These are phyloP conservation scores for Ctenoplectra terminalis DNA, from an alignment of 1,140 invertebrate genomes.

Conservation along the genomic window DNA sequence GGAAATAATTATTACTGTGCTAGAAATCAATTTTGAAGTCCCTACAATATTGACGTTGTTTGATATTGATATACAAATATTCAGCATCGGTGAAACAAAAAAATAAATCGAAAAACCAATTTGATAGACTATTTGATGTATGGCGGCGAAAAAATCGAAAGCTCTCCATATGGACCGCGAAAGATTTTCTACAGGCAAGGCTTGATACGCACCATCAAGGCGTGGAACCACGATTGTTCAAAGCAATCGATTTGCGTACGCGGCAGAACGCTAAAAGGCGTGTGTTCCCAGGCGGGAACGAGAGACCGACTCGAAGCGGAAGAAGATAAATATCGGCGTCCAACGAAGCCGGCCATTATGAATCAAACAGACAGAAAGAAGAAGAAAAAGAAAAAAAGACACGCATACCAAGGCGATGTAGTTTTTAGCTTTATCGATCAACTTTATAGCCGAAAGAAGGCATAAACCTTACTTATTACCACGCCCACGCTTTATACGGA, in stretches of 20 bases:
- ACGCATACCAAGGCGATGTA: slow-evolving; percentile 12
- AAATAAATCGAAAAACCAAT: too few species aligned
- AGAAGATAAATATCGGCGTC: slow-evolving; percentile 51
- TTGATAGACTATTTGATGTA: too few species aligned
- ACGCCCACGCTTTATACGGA: slow-evolving; percentile 62
- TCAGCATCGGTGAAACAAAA: too few species aligned
- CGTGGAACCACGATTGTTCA: background rate
- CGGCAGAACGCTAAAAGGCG: background rate
- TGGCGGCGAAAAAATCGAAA: too few species aligned
- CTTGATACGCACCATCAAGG: background rate
- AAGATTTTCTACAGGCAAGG: too few species aligned
- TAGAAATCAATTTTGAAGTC: too few species aligned
- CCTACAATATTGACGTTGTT: too few species aligned
- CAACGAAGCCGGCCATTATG: slow-evolving; percentile 24
- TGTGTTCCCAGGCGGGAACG: slow-evolving; percentile 12
- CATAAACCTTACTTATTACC: slow-evolving; percentile 51
- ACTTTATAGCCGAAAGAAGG: slow-evolving; percentile 51
- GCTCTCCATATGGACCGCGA: too few species aligned
- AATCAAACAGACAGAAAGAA: background rate
- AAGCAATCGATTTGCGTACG: slow-evolving; percentile 35
- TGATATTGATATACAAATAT: too few species aligned
- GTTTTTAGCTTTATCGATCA: slow-evolving; percentile 50
- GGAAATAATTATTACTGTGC: too few species aligned
- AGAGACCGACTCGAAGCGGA: slow-evolving; percentile 27
- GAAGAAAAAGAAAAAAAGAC: background rate